phyloP scores from a whole-genome alignment of 1,140 invertebrate genomes.

The Orchesella cincta region DNA sequence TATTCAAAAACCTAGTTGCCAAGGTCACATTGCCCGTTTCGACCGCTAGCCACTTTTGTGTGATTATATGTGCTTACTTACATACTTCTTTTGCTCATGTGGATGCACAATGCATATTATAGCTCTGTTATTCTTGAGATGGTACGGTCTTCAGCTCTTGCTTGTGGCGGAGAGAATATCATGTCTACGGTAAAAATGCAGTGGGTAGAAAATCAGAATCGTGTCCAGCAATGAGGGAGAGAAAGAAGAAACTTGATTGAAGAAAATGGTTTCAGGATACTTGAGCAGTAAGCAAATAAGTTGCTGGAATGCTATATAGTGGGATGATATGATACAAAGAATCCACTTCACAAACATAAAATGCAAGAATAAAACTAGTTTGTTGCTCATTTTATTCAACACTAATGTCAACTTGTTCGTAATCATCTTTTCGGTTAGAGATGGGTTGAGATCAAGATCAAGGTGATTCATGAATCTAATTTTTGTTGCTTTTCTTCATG shows the following conservation, averaged over 20 bases:
- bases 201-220: constrained; percentile 5
- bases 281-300: not conserved
- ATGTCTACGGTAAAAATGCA: constrained; percentile 16
- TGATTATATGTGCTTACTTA: not conserved
- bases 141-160: not conserved
- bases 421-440: not conserved
- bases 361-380: not conserved
- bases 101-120: constrained; percentile 12
- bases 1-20: constrained; percentile 41
- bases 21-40: constrained; percentile 44
- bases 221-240: not conserved
- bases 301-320: not conserved
- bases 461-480: constrained; percentile 9
- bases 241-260: too few relatives aligned
- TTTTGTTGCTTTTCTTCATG: too few relatives aligned
- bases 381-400: not conserved
- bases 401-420: not conserved
- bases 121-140: not conserved
- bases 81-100: not conserved
- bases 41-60: constrained; percentile 37
- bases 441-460: constrained; percentile 13
- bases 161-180: not conserved
- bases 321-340: too few relatives aligned
- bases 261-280: not conserved
- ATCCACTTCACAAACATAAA: too few relatives aligned